These are phyloP conservation scores for Rhynchonycteris naso DNA, from an alignment of 2,797 vertebrate genomes.

Conservation along the genomic window DNA sequence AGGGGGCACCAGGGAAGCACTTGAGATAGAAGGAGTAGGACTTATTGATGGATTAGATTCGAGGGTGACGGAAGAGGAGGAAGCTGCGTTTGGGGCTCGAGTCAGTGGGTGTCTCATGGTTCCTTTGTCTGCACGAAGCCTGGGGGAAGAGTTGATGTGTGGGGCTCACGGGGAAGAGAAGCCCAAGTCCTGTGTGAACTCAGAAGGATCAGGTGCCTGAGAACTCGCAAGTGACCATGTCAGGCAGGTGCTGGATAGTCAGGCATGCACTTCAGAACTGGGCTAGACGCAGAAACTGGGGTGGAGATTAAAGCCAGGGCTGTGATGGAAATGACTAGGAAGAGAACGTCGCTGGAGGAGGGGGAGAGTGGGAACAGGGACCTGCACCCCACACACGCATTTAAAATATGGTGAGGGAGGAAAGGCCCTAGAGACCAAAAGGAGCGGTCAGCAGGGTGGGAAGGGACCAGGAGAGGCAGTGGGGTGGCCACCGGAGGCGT, in stretches of 20 bases:
- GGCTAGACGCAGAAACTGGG: neutral
- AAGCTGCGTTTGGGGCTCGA: no score
- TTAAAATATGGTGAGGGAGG: neutral
- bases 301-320: neutral
- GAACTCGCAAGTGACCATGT: neutral
- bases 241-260: neutral
- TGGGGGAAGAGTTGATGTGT: neutral
- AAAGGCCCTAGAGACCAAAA: neutral
- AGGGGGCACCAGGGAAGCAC: accelerated
- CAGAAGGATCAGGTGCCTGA: neutral
- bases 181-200: neutral
- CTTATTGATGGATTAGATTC: no score
- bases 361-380: neutral
- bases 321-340: neutral
- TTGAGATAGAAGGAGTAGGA: accelerated
- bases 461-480: accelerated
- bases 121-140: neutral
- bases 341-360: neutral
- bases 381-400: neutral
- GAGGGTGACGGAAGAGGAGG: neutral
- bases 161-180: neutral
- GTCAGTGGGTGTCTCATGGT: accelerated
- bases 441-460: neutral
- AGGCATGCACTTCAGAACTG: neutral
- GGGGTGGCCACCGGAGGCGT: accelerated